Percentiles rank a stretch among this genome's conserved stretches.
Conservation (phyloP, 2,113 vertebrate genomes). For the Odobenus rosmarus region DNA sequence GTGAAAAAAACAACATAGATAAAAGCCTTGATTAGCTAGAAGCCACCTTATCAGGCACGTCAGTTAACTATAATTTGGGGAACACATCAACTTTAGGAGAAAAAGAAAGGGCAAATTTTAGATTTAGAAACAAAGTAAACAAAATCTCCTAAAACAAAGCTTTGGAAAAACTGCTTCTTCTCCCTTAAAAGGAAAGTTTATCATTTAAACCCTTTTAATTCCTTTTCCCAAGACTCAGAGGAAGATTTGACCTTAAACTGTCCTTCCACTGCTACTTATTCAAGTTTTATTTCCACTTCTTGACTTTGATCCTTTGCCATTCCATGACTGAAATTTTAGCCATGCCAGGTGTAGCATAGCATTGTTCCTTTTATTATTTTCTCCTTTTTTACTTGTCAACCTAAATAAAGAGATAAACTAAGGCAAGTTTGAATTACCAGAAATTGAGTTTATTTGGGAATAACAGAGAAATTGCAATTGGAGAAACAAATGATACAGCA, state of each 20-base stretch:
- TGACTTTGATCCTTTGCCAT: background rate
- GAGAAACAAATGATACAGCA: background rate
- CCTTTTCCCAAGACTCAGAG: background rate
- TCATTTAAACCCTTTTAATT: background rate
- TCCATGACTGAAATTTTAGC: background rate
- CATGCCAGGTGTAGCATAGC: background rate
- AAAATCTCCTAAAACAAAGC: background rate
- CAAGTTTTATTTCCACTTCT: background rate
- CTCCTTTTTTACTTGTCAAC: background rate
- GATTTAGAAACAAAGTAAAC: slow-evolving; percentile 45
- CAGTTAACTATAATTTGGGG: slow-evolving; percentile 60
- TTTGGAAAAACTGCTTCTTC: background rate
- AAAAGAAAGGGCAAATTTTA: slow-evolving; percentile 6
- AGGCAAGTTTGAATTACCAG: background rate
- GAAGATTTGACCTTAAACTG: background rate
- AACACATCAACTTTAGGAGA: slow-evolving; percentile 50
- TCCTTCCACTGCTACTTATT: background rate
- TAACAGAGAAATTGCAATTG: background rate
- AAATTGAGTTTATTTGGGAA: background rate
- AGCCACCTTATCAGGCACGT: slow-evolving; percentile 59
- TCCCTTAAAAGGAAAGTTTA: background rate
- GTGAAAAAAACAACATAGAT: slow-evolving; percentile 71
- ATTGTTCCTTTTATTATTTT: background rate
- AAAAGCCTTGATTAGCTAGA: slow-evolving; percentile 73
- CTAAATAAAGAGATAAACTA: background rate